A percentile compares a stretch with the other conserved stretches of the same genome.
Conservation (phyloP, 2,888 invertebrate species). For the Liodrosophila aerea region DNA sequence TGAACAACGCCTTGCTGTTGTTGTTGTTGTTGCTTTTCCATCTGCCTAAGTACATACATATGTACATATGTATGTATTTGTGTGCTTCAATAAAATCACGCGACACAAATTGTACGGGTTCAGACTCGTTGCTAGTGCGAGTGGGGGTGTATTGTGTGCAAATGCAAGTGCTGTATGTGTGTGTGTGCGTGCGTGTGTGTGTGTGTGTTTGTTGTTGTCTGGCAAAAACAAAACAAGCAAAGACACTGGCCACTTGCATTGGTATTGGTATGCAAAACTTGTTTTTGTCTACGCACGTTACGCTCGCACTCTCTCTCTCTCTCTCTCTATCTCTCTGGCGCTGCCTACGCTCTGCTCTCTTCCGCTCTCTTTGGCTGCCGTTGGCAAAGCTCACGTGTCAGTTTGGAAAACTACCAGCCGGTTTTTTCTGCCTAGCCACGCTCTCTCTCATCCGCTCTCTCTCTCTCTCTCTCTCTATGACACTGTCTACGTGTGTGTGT, state of each 20-base stretch:
- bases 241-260: constrained; percentile 34
- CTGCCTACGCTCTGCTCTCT: constrained; percentile 8
- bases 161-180: constrained; percentile 29
- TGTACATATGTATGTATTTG: too few relatives aligned
- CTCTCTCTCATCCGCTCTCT: background rate
- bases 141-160: constrained; percentile 4
- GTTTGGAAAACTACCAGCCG: constrained; percentile 51
- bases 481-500: background rate
- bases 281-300: constrained; percentile 43
- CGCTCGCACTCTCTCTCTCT: background rate
- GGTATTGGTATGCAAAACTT: constrained; percentile 52
- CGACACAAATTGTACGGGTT: constrained; percentile 40
- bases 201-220: background rate
- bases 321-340: background rate
- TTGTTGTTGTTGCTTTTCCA: background rate
- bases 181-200: background rate
- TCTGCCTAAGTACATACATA: too few relatives aligned
- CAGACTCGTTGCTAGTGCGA: constrained; percentile 29
- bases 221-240: constrained; percentile 40
- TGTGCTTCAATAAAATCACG: constrained; percentile 36
- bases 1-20: constrained; percentile 28
- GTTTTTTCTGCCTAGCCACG: constrained; percentile 33
- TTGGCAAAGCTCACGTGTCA: constrained; percentile 54
- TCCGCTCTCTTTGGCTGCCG: constrained; percentile 7
- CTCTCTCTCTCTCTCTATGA: constrained; percentile 9